These are phyloP conservation scores for Parazoanthus atlanticus DNA, from an alignment of 92 coral and sea anemone species.

Conservation along the genomic window DNA sequence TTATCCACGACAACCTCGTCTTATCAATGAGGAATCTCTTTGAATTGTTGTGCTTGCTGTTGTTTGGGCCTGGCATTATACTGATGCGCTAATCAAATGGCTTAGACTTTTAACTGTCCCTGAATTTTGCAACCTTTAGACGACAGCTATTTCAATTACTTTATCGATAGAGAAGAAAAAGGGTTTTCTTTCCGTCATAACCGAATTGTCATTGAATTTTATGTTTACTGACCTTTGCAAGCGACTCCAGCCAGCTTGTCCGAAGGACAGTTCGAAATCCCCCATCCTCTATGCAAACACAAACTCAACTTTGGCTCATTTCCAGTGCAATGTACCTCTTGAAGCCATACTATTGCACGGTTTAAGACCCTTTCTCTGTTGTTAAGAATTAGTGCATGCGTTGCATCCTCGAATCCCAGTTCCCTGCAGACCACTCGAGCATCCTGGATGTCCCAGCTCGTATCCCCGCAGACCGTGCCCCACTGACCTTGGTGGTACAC, in stretches of 20 bases:
- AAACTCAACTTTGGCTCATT: background rate
- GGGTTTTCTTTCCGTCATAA: too few species aligned
- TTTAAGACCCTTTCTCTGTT: too few species aligned
- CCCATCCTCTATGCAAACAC: constrained; percentile 34
- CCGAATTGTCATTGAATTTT: background rate
- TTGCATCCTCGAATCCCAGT: constrained; percentile 4
- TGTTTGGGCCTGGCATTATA: too few species aligned
- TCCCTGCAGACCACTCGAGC: constrained; percentile 16
- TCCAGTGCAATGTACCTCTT: constrained; percentile 23
- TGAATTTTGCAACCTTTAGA: too few species aligned
- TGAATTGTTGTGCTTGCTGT: too few species aligned
- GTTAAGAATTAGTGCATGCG: too few species aligned
- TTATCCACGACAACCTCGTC: too few species aligned
- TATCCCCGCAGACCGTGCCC: constrained; percentile 22
- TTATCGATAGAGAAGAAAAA: too few species aligned
- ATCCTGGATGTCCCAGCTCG: background rate
- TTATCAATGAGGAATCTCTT: too few species aligned
- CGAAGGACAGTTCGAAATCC: background rate
- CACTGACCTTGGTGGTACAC: background rate
- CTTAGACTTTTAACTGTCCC: too few species aligned
- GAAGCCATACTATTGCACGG: background rate
- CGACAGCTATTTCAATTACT: too few species aligned
- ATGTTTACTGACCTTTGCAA: constrained; percentile 14
- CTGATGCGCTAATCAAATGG: too few species aligned
- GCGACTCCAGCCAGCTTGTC: background rate